Percentiles rank a stretch among this genome's conserved stretches.
Conservation (phyloP, 2,113 vertebrate species). For the Atherinomorus stipes region DNA sequence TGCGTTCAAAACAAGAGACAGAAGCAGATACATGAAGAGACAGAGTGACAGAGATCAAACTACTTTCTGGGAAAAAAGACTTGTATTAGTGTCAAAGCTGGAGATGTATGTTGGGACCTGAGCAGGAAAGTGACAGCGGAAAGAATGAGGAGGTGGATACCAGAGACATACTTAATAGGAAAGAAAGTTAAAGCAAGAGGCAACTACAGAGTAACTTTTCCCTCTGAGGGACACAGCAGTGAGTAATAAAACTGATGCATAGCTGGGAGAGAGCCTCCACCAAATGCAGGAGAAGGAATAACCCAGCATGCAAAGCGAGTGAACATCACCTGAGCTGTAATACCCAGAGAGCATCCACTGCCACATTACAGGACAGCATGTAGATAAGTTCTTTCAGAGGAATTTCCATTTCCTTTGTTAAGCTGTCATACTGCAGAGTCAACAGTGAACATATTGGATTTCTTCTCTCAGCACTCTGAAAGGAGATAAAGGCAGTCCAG, state of each 20-base stretch:
- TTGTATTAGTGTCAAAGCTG: conserved; percentile 14
- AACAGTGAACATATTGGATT: conserved; percentile 39
- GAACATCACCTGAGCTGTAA: conserved; percentile 8
- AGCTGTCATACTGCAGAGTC: conserved; percentile 39
- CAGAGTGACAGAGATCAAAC: conserved; percentile 13
- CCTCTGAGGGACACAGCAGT: neutral
- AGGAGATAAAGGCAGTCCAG: conserved; percentile 8
- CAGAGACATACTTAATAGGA: conserved; percentile 8
- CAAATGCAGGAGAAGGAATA: conserved; percentile 14
- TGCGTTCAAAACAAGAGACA: conserved; percentile 19
- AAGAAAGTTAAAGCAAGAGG: conserved; percentile 15
- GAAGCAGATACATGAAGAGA: conserved; percentile 11
- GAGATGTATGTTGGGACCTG: conserved; percentile 4
- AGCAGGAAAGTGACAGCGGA: conserved; percentile 14
- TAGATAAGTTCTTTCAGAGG: conserved; percentile 21
- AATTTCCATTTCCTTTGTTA: conserved; percentile 35
- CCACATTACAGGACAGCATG: conserved; percentile 12
- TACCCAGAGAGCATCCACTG: conserved; percentile 17
- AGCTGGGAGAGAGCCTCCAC: conserved; percentile 25
- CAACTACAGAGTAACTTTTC: conserved; percentile 12
- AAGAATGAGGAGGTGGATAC: neutral
- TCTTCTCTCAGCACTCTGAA: conserved; percentile 22
- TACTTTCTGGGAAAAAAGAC: neutral
- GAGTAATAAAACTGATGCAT: conserved; percentile 38
- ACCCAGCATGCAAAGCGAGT: conserved; percentile 19